Conservation (phyloP, 2,113 vertebrate species). For the Forbesichthys papilliferus region DNA sequence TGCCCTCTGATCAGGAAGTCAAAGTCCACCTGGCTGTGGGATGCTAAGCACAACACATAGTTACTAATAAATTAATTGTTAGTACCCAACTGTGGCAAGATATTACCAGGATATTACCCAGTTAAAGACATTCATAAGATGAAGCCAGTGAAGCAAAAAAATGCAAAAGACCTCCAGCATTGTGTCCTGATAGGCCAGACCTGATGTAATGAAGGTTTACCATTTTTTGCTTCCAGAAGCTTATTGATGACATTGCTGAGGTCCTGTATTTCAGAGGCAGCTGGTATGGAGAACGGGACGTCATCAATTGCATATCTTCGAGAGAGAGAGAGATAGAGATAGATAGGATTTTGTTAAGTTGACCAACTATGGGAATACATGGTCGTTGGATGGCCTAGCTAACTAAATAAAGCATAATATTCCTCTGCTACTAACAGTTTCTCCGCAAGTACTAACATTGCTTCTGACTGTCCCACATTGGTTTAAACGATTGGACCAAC, state of each 20-base stretch:
- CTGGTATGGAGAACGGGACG: slow-evolving; percentile 94
- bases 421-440: background rate
- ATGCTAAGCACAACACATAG: slow-evolving; percentile 65
- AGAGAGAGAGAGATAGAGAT: background rate
- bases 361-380: no score
- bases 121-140: no score
- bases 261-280: slow-evolving; percentile 82
- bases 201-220: slow-evolving; percentile 54
- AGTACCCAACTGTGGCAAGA: no score
- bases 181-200: no score
- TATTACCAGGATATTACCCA: no score
- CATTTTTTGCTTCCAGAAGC: slow-evolving; percentile 84
- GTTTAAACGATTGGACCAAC: background rate
- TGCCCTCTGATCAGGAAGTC: slow-evolving; percentile 95
- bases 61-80: background rate
- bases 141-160: background rate
- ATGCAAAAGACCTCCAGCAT: background rate
- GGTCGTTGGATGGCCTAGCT: background rate
- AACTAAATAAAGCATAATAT: background rate
- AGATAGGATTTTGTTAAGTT: no score
- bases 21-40: slow-evolving; percentile 92
- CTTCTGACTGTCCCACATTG: no score
- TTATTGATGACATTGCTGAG: slow-evolving; percentile 95
- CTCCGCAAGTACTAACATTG: background rate
- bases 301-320: slow-evolving; percentile 86